These are phyloP conservation scores for Petrocephalus schoutedeni DNA, from an alignment of 2,797 vertebrate species.

Conservation along the genomic window DNA sequence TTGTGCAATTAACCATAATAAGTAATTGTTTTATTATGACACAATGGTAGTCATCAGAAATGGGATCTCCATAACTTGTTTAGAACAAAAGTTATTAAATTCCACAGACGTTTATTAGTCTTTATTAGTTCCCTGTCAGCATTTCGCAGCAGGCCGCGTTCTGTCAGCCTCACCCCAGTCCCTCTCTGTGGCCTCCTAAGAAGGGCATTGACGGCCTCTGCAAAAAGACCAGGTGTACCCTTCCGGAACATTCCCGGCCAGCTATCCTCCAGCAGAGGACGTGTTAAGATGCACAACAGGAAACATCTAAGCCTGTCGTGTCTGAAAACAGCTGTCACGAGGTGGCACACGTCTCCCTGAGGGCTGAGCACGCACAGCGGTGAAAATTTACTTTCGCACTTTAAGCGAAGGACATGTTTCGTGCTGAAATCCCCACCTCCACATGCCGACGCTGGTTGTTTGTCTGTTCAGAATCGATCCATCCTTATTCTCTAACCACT, in stretches of 20 bases:
- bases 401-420: background rate
- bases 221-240: background rate
- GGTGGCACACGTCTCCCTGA: background rate
- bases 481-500: background rate
- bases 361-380: background rate
- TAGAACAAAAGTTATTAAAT: background rate
- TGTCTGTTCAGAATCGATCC: background rate
- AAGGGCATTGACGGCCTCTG: background rate
- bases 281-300: conserved; percentile 9
- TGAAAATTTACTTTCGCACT: background rate
- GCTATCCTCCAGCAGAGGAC: background rate
- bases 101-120: background rate
- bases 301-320: background rate
- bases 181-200: background rate
- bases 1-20: background rate
- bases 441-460: background rate
- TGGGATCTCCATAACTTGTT: background rate
- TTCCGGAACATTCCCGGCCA: background rate
- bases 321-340: background rate
- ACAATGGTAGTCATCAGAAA: background rate
- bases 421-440: background rate
- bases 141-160: background rate
- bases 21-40: background rate
- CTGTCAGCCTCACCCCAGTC: background rate
- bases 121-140: background rate